Base-by-base conservation (phyloP, 2,888 invertebrate genomes). In the Arctia plantaginis region DNA sequence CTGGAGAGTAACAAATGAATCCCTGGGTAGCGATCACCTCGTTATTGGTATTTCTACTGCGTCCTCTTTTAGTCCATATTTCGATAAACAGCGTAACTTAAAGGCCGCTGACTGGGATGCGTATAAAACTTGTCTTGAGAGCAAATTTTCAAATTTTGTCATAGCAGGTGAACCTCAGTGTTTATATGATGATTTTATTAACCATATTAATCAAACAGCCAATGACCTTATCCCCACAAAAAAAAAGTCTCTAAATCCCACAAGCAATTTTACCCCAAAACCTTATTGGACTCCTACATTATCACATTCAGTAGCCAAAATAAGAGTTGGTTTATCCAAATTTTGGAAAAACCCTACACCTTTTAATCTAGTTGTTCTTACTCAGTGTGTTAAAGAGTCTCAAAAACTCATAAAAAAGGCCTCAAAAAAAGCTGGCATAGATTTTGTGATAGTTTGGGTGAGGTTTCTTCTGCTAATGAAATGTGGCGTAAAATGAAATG, bases 131-230 rank as follows among this genome's bases (percentile, higher is more conserved):
- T 20, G 47, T 47, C 18, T 47, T 18, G 18, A 47, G 47, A 47
- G 6, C 4, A 47, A 47, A 47, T 20, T 18, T 47, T 20, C 3
- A 47, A 47, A 47, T 47, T 47, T 47, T 47, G 6, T 4, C 18
- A 47, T 4, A 18, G 15, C 18, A 47, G 4, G 4, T 47, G 4
- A 47, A 18, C 20, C 44, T 6, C 44, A 44, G 27, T 8, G 8
- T 41, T 67, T 67, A 12, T 73, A 73, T 69, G 35, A 73, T n/a
- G n/a, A 47, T 39, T 64, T 73, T 33, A 65, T 73, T 23, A n/a
- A 64, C 33, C 10, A 41, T 3, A 72, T 72, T 20, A 55, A 72
- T 35, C 13, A 51, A 39, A 66, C 62, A 12, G 64, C 33, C 23
- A 41, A 72, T 23, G 18, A 41, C 30, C 44, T 59, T 33, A 72